phyloP scores from a whole-genome alignment of 2,888 invertebrate species.

The Sesamia inferens region DNA sequence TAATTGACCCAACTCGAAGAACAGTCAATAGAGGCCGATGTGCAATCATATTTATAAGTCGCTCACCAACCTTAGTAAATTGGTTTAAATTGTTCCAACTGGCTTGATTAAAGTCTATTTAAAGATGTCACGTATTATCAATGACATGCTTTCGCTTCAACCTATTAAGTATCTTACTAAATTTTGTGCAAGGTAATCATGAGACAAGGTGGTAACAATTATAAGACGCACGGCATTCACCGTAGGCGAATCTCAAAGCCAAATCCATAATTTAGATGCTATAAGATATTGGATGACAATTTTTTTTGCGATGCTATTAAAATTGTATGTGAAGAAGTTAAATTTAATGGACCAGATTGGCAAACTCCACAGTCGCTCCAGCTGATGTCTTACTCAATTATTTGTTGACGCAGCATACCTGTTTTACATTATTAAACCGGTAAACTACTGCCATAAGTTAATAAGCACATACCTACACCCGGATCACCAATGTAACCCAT shows the following conservation, averaged over 20 bases:
- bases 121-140: slow-evolving; percentile 66
- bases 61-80: slow-evolving; percentile 79
- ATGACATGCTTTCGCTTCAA: slow-evolving; percentile 52
- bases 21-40: slow-evolving; percentile 73
- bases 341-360: not conserved
- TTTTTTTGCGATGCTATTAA: slow-evolving; percentile 7
- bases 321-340: slow-evolving; percentile 9
- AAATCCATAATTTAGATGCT: not conserved
- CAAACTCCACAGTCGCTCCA: not conserved
- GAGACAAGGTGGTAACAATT: not conserved
- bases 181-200: slow-evolving; percentile 23
- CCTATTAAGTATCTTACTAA: slow-evolving; percentile 14
- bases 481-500: not conserved
- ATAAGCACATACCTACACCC: not conserved
- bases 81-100: slow-evolving; percentile 82
- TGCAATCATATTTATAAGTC: slow-evolving; percentile 75
- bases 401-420: not conserved
- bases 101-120: slow-evolving; percentile 82
- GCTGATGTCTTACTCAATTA: slow-evolving; percentile 2
- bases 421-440: not conserved
- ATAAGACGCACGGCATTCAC: not conserved
- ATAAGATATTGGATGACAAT: not conserved
- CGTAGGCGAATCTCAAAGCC: not conserved
- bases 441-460: slow-evolving; percentile 1
- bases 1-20: slow-evolving; percentile 74